Percentiles rank a stretch among this genome's conserved stretches.
These are phyloP conservation scores for Reticulitermes speratus DNA, from an alignment of 1,140 invertebrate genomes.

Conservation along the genomic window DNA sequence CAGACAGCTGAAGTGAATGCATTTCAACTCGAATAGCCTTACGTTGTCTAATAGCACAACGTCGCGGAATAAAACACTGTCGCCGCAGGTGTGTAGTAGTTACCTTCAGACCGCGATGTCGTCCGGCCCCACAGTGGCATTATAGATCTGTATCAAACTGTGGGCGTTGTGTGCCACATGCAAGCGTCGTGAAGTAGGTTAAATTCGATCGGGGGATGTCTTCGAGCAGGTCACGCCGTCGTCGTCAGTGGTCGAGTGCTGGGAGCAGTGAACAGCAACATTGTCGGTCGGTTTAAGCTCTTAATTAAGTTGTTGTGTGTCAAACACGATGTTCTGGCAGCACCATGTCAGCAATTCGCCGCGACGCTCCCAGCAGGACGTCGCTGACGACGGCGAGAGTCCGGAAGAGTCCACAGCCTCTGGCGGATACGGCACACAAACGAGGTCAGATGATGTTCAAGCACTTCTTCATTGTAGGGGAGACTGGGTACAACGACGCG, in stretches of 20 bases:
- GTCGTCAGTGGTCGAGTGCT: background rate
- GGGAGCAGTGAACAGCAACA: background rate
- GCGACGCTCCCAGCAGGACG: background rate
- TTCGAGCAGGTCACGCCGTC: background rate
- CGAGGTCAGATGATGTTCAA: background rate
- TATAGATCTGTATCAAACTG: too few species aligned
- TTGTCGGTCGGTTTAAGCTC: too few species aligned
- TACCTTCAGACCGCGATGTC: too few species aligned
- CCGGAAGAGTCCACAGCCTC: background rate
- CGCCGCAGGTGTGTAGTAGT: too few species aligned
- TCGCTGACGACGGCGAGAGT: background rate
- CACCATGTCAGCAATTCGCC: background rate
- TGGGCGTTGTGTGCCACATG: background rate
- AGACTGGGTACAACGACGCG: background rate
- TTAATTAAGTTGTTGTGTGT: too few species aligned
- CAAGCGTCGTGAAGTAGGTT: background rate
- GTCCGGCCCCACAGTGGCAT: too few species aligned
- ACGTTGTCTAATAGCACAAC: too few species aligned
- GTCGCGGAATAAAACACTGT: too few species aligned
- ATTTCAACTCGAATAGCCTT: too few species aligned
- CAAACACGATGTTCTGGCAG: background rate
- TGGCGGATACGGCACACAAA: background rate
- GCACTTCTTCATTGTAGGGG: background rate
- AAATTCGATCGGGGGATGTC: background rate
- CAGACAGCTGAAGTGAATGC: too few species aligned